Evolutionary conservation across 2,113 vertebrate species (phyloP).

Genomic region (Rhinolophus sinicus): DNA sequence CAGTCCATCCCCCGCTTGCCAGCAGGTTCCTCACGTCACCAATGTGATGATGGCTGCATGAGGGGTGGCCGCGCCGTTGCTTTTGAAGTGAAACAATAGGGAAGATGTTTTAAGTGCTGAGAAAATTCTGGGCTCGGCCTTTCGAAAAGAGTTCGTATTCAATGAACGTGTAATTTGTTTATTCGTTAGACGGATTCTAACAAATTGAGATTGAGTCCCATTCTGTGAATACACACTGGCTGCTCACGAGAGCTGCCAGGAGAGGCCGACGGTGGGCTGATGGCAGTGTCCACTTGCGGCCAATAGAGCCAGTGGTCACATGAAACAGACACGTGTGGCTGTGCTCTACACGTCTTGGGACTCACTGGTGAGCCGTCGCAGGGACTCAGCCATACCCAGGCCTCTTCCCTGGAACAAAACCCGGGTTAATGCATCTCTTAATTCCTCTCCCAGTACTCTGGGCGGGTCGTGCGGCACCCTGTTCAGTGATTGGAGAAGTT

Average conservation of each 20-base stretch:
- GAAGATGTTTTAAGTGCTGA: too few species aligned
- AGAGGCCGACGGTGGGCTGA: rapidly evolving
- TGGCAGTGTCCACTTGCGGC: rapidly evolving
- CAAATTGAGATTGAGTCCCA: rapidly evolving
- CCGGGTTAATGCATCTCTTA: rapidly evolving
- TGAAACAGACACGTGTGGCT: neutral
- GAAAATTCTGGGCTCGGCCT: neutral
- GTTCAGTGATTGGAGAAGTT: rapidly evolving
- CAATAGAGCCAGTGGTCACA: neutral
- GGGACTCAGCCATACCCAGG: rapidly evolving
- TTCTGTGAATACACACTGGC: neutral
- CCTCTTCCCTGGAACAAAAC: rapidly evolving
- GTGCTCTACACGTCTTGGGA: neutral
- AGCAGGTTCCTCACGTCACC: too few species aligned
- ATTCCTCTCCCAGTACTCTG: rapidly evolving
- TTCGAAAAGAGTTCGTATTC: rapidly evolving
- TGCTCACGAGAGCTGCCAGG: neutral
- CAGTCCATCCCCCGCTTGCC: neutral
- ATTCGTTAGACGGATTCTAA: rapidly evolving
- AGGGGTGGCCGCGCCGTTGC: too few species aligned
- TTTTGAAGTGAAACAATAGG: rapidly evolving
- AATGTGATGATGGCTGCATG: too few species aligned
- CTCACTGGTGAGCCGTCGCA: rapidly evolving
- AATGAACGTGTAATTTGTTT: rapidly evolving
- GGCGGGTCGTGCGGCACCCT: rapidly evolving